Evolutionary conservation across 2,797 vertebrate species (phyloP), one percentile per base, ranked within the genome.

Genomic region (Xyrichtys novacula): DNA sequence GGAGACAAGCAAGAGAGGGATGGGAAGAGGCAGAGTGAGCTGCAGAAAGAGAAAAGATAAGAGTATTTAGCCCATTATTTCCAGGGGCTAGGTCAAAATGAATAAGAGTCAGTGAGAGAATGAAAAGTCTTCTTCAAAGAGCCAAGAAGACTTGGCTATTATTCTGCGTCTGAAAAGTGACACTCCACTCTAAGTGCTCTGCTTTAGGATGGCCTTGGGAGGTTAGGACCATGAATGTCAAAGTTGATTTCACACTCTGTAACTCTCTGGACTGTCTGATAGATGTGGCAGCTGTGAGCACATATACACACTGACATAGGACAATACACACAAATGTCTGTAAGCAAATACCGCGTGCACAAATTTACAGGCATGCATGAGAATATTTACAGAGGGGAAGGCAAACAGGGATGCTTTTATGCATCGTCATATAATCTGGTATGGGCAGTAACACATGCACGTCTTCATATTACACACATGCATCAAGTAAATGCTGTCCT

Each of bases 181-280:
- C 87, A 86, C 83, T 83, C 69, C 39, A 49, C 50, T 87, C 77
- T 80, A 85, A 86, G 81, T 86, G 85, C 78, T 84, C 76, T 54
- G 79, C 84, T 88, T 85, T 64, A 83, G 77, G 64, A 82, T 25
- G 86, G 90, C 90, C 88, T 89, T 86, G 88, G 80, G 88, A 89
- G 74, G 86, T 82, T 88, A 71, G 71, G 80, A 73, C 82, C 87
- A 80, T 90, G 87, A 90, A 90, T 89, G 90, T 91, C 90, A 91
- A 86, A 87, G 86, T 87, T 85, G 88, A 90, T 91, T 90, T 89
- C 88, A 85, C 88, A 91, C 87, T 86, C 83, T 83, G 88, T 81
- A 77, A 74, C 70, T 89, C 80, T 81, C 61, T 65, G 76, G 52
- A 82, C 75, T 71, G 16, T 36, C 57, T 85, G 77, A 85, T 84